Conservation (phyloP, 2,113 vertebrate genomes). For the Misgurnus mizolepis region DNA sequence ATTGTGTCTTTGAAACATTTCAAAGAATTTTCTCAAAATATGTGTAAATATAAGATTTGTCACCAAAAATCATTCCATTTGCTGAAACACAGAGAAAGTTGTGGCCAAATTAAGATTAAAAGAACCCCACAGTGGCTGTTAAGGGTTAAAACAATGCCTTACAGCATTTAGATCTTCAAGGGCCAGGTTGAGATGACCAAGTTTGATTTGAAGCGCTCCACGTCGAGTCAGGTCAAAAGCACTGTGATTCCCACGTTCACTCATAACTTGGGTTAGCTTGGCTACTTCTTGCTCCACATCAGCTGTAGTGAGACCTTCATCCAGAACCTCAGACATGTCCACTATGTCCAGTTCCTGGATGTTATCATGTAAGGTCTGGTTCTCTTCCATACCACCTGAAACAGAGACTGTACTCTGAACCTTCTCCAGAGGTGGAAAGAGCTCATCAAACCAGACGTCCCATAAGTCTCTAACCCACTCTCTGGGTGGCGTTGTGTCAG, state of each 20-base stretch:
- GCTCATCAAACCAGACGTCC: constrained; percentile 63
- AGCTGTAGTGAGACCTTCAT: constrained; percentile 33
- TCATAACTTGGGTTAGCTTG: constrained; percentile 65
- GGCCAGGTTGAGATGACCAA: constrained; percentile 71
- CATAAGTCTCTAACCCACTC: constrained; percentile 63
- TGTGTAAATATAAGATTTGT: no score
- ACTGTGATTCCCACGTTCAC: constrained; percentile 46
- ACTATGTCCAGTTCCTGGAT: constrained; percentile 60
- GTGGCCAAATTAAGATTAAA: no score
- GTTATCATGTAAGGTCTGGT: constrained; percentile 11
- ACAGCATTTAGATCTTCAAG: constrained; percentile 75
- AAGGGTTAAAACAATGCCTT: constrained; percentile 45
- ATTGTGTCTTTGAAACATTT: no score
- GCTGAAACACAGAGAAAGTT: no score
- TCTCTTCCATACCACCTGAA: neutral
- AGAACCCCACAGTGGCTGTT: no score
- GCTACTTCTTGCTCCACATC: constrained; percentile 66
- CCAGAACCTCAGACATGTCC: constrained; percentile 53
- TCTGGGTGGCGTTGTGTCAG: constrained; percentile 35
- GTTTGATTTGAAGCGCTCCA: constrained; percentile 74
- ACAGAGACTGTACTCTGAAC: neutral
- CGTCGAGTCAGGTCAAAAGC: constrained; percentile 73
- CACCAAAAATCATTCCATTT: no score
- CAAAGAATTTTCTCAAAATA: no score
- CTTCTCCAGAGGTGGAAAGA: constrained; percentile 45